Evolutionary conservation across 2,888 invertebrate genomes (phyloP), one percentile per base, ranked within the genome.

Genomic region (Clivina fossor): DNA sequence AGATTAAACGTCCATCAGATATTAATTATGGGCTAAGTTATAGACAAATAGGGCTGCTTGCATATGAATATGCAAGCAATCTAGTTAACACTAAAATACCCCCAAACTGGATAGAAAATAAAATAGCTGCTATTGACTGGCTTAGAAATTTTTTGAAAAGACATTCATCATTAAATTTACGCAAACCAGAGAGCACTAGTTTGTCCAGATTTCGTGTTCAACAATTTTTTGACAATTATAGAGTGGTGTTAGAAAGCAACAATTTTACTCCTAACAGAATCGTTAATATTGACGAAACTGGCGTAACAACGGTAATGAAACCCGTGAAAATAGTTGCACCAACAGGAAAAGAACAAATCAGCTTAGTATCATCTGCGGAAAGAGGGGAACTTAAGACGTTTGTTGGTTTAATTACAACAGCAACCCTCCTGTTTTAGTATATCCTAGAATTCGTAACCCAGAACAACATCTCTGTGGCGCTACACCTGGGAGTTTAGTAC

Each of bases 401-500:
- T 13, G 40, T 13, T 35, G 18, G n/a, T 11, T 41, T 44, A 16
- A 44, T 44, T 22, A 44, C 11, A 44, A 44, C 24, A 19, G 24
- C n/a, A 8, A 24, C 11, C 26, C 44, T 44, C 26, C 43, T 38
- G 63, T 66, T 58, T 62, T 65, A 50, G 57, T 62, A 38, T 62
- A 43, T 28, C 61, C 61, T 11, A 41, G 59, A 30, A 48, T 53
- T 54, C 19, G 61, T 26, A 63, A 62, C 58, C 62, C 63, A 30
- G 63, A 64, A 5, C 13, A 56, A 5, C 60, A 64, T 58, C 30
- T 65, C 41, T 54, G 24, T 32, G 58, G 60, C 35, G 59, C 61
- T 9, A 59, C 58, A 41, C 49, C 54, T 24, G 58, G 60, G 24
- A 62, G 64, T 49, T 35, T 67, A 5, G 66, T 64, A 4, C 62